phyloP scores from a whole-genome alignment of 92 coral and sea anemone species.

The Epizoanthus ramosus region DNA sequence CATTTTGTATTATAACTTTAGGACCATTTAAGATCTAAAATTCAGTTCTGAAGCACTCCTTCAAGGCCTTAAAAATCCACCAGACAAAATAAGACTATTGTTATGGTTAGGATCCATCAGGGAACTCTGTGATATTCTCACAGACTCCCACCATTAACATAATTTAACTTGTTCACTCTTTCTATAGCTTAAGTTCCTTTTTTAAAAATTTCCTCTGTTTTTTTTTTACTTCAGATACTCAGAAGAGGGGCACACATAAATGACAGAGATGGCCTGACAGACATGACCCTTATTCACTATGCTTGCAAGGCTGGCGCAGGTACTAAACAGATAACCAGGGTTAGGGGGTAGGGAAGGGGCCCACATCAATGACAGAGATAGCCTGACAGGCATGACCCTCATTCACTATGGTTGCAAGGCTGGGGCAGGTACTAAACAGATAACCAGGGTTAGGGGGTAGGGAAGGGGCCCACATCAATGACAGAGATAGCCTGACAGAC shows the following conservation, averaged over 20 bases:
- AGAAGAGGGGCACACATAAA: slow-evolving; percentile 90
- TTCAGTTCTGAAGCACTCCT: too few relatives aligned
- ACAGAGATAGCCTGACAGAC: slow-evolving; percentile 95
- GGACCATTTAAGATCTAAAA: too few relatives aligned
- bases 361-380: slow-evolving; percentile 6
- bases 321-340: slow-evolving; percentile 31
- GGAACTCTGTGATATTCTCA: too few relatives aligned
- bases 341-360: slow-evolving; percentile 64
- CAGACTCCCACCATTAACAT: too few relatives aligned
- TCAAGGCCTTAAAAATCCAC: too few relatives aligned
- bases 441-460: slow-evolving; percentile 69
- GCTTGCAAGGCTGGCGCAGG: slow-evolving; percentile 99
- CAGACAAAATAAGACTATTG: too few relatives aligned
- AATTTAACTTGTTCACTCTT: too few relatives aligned
- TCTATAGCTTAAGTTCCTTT: too few relatives aligned
- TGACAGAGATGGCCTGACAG: slow-evolving; percentile 96
- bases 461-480: slow-evolving; percentile 86
- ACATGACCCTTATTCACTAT: slow-evolving; percentile 92
- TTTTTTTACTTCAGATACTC: slow-evolving; percentile 54
- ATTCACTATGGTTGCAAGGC: slow-evolving; percentile 96
- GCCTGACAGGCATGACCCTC: slow-evolving; percentile 93
- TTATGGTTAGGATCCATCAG: too few relatives aligned
- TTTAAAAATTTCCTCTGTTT: too few relatives aligned
- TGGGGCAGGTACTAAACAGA: slow-evolving; percentile 81
- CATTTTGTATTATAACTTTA: too few relatives aligned